Base-by-base conservation (phyloP, 53 echinoderm and acorn worm species). In the Stichopus horrens region DNA sequence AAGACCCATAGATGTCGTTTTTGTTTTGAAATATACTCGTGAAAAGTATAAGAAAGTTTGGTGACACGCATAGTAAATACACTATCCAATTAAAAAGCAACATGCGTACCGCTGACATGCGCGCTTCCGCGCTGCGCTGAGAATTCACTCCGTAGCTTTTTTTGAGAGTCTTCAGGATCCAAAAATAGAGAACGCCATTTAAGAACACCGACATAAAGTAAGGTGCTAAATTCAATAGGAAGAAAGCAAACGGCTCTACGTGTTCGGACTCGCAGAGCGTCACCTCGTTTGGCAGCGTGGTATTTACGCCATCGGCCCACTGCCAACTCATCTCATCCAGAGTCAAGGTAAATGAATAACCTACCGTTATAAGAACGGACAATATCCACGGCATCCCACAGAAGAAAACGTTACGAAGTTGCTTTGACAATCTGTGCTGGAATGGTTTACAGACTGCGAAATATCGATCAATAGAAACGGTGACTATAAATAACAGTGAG, bases 401-500 rank as follows among this genome's bases (percentile, higher is more conserved):
- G 53, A 85, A 85, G 4, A 66, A 59, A 16, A 85, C 23, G 52
- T 52, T 63, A 5, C 85, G 85, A 53, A 85, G 23, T 7, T 52
- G 85, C 20, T 85, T 85, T 5, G 85, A 85, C 52, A 85, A 16
- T 52, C 85, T 63, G 14, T 85, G 85, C 22, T 85, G 85, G 2
- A 85, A 85, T 14, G 85, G 85, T 20, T 52, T 65, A 65, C 85
- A 85, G 22, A 85, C 85, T 23, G 85, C 85, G 9, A 85, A 85
- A 66, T 85, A 85, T 63, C 85, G 85, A 67, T 85, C 85, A 23
- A 85, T 85, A 11, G 85, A 85, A 2, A 85, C 66, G 52, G 65
- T 85, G 8, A 85, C 85, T 7, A 85, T 85, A 14, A 85, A 85
- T 4, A 85, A 67, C 14, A 85, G 85, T 23, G 85, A 85, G 7